Percentiles rank a stretch among this genome's conserved stretches.
Evolutionary conservation across 1,140 invertebrate species (phyloP).

Genomic region (Acyrthosiphon pisum): DNA sequence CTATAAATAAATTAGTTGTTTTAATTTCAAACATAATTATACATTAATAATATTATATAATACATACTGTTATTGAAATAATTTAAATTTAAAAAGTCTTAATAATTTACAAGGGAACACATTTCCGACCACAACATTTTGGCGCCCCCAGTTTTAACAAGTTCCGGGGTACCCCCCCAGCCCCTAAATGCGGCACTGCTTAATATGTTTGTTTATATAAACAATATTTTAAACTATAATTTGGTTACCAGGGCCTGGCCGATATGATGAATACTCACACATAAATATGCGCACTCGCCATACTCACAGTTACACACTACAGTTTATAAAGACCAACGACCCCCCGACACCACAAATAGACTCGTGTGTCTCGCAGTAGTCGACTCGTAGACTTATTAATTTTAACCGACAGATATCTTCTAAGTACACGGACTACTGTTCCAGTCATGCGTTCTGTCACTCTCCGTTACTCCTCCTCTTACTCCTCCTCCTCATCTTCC

Average conservation of each 20-base stretch:
- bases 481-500: too few relatives aligned
- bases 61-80: too few relatives aligned
- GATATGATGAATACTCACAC: neutral
- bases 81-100: too few relatives aligned
- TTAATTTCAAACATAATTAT: too few relatives aligned
- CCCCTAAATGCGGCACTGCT: too few relatives aligned
- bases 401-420: constrained; percentile 57
- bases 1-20: too few relatives aligned
- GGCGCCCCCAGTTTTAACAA: too few relatives aligned
- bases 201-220: neutral
- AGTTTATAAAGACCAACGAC: constrained; percentile 54
- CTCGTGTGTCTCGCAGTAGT: constrained; percentile 30
- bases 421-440: constrained; percentile 44
- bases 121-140: too few relatives aligned
- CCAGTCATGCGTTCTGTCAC: constrained; percentile 19
- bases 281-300: neutral
- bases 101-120: too few relatives aligned
- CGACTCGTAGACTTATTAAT: constrained; percentile 55
- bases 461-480: neutral
- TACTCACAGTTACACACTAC: constrained; percentile 1
- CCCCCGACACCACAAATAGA: constrained; percentile 49
- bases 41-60: too few relatives aligned
- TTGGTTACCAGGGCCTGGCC: neutral
- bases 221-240: neutral
- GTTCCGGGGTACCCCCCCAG: too few relatives aligned